Percentiles rank a stretch among this genome's conserved stretches.
Conservation (phyloP, 2,113 vertebrate species). For the Cyprinus carpio region DNA sequence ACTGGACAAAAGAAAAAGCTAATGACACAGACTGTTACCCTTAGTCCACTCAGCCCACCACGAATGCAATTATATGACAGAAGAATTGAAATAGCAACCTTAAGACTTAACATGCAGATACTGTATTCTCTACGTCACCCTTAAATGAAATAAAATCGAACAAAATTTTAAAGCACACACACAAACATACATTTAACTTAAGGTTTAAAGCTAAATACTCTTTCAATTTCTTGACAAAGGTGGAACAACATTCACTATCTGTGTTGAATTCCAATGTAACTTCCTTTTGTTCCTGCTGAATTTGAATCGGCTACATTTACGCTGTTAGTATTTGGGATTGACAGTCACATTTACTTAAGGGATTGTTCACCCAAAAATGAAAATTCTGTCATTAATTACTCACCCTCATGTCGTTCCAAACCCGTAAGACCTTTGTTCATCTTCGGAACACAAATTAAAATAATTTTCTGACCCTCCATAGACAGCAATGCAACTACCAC, state of each 20-base stretch:
- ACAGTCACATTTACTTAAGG: too few relatives aligned
- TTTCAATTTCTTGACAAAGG: neutral
- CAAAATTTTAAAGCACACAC: neutral
- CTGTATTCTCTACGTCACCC: neutral
- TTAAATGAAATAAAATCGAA: neutral
- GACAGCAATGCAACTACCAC: too few relatives aligned
- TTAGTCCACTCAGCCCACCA: neutral
- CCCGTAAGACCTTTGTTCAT: too few relatives aligned
- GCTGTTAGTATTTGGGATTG: too few relatives aligned
- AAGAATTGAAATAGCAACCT: neutral
- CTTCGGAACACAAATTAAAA: too few relatives aligned
- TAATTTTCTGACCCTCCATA: too few relatives aligned
- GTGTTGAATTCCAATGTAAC: too few relatives aligned
- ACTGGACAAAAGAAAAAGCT: slow-evolving; percentile 28
- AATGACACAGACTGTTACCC: slow-evolving; percentile 24
- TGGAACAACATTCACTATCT: neutral
- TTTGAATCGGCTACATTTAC: too few relatives aligned
- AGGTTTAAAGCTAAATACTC: neutral
- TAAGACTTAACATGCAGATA: neutral
- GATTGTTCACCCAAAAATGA: too few relatives aligned
- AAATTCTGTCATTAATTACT: too few relatives aligned
- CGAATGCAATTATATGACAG: slow-evolving; percentile 8
- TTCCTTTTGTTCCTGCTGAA: too few relatives aligned
- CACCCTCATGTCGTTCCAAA: too few relatives aligned
- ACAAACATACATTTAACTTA: neutral